Percentiles rank a stretch among this genome's conserved stretches.
Evolutionary conservation across 2,113 vertebrate species (phyloP).

Genomic region (Bettongia penicillata): DNA sequence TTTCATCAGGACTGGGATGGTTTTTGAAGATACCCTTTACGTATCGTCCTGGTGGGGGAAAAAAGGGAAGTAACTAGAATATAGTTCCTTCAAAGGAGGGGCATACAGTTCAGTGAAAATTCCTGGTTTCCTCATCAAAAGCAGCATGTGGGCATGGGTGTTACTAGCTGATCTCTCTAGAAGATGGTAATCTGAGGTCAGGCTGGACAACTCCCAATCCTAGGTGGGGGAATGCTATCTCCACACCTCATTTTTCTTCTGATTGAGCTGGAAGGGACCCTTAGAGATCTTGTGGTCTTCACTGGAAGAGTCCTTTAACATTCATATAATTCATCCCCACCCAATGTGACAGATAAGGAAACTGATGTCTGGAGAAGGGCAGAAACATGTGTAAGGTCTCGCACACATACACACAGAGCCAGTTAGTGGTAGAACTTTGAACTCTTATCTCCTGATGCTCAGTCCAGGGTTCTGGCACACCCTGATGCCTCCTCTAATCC

Average conservation of each 20-base stretch:
- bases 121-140: slow-evolving; percentile 60
- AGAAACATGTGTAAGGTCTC: slow-evolving; percentile 45
- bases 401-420: background rate
- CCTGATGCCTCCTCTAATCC: background rate
- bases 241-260: slow-evolving; percentile 23
- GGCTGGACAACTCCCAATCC: background rate
- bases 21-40: slow-evolving; percentile 38
- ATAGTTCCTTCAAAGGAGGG: background rate
- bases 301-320: background rate
- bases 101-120: slow-evolving; percentile 29
- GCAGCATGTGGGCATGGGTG: slow-evolving; percentile 31
- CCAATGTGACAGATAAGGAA: slow-evolving; percentile 49
- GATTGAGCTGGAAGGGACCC: background rate
- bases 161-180: background rate
- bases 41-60: slow-evolving; percentile 30
- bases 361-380: slow-evolving; percentile 45
- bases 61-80: slow-evolving; percentile 19
- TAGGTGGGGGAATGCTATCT: background rate
- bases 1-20: slow-evolving; percentile 10
- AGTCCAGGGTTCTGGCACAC: background rate
- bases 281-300: background rate
- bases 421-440: slow-evolving; percentile 52
- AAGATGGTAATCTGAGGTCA: slow-evolving; percentile 5
- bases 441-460: background rate
- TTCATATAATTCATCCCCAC: background rate